These are phyloP conservation scores for Cheumatopsyche charites DNA, from an alignment of 1,140 invertebrate species.

Conservation along the genomic window DNA sequence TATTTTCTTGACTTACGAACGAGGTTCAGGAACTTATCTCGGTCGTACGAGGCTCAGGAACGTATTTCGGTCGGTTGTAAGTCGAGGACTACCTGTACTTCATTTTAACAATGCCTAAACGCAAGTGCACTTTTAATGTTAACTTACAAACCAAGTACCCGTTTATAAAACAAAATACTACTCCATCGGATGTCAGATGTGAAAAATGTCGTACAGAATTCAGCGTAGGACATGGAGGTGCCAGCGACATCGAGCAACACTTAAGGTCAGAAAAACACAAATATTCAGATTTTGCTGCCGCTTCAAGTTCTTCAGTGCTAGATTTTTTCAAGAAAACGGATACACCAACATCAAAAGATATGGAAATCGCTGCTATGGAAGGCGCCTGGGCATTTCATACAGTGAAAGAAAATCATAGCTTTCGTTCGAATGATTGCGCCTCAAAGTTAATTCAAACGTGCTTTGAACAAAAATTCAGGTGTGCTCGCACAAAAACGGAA, in stretches of 20 bases:
- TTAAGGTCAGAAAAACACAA: constrained; percentile 54
- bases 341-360: constrained; percentile 46
- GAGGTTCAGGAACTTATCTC: too few species aligned
- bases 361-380: constrained; percentile 48
- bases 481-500: constrained; percentile 50
- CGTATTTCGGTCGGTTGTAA: too few species aligned
- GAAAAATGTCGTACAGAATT: constrained; percentile 1
- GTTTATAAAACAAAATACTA: not conserved
- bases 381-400: constrained; percentile 50
- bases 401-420: constrained; percentile 51
- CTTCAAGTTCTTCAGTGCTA: constrained; percentile 48
- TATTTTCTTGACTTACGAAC: too few species aligned
- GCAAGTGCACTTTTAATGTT: constrained; percentile 5
- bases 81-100: too few species aligned
- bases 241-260: too few species aligned
- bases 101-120: constrained; percentile 1
- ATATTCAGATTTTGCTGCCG: constrained; percentile 50
- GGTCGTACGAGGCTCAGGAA: too few species aligned
- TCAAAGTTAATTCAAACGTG: constrained; percentile 46
- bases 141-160: constrained; percentile 1
- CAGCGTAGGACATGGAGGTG: not conserved
- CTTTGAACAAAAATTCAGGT: too few species aligned
- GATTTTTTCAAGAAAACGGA: constrained; percentile 50
- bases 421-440: constrained; percentile 47
- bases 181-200: not conserved